A percentile compares a stretch with the other conserved stretches of the same genome.
phyloP scores from a whole-genome alignment of 2,113 vertebrate species.

The Nothocercus julius region DNA sequence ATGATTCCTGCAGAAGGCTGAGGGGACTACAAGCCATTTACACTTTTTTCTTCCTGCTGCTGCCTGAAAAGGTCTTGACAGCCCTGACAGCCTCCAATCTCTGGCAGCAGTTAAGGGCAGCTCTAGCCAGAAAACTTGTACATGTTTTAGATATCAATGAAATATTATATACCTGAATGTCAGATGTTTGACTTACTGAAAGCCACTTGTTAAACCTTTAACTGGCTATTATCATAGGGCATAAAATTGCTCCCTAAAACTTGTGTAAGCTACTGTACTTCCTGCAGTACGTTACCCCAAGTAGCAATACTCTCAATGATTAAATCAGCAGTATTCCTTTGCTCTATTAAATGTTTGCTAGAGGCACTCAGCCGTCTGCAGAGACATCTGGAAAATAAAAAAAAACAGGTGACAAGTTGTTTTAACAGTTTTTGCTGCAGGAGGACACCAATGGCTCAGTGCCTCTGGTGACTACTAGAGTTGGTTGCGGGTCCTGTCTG shows the following conservation, averaged over 20 bases:
- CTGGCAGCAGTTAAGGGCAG: rapidly evolving
- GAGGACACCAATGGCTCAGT: rapidly evolving
- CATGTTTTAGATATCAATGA: not conserved
- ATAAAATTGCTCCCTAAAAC: not conserved
- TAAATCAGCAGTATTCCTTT: no score
- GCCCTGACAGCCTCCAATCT: not conserved
- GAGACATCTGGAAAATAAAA: not conserved
- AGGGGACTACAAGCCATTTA: rapidly evolving
- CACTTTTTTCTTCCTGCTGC: not conserved
- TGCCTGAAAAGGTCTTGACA: not conserved
- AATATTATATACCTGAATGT: not conserved
- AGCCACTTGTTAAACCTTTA: not conserved
- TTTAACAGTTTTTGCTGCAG: not conserved
- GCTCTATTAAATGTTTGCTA: not conserved
- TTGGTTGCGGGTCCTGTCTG: rapidly evolving
- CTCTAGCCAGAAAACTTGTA: not conserved
- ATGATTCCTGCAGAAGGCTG: no score
- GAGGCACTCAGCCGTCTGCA: not conserved
- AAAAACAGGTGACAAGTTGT: not conserved
- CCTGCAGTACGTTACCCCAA: not conserved
- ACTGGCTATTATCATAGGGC: not conserved
- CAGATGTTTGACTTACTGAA: not conserved
- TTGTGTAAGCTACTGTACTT: not conserved
- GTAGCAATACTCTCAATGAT: not conserved
- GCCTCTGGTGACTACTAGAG: not conserved